Base-by-base conservation (phyloP, 2,113 vertebrate species). In the Dasyornis broadbenti region DNA sequence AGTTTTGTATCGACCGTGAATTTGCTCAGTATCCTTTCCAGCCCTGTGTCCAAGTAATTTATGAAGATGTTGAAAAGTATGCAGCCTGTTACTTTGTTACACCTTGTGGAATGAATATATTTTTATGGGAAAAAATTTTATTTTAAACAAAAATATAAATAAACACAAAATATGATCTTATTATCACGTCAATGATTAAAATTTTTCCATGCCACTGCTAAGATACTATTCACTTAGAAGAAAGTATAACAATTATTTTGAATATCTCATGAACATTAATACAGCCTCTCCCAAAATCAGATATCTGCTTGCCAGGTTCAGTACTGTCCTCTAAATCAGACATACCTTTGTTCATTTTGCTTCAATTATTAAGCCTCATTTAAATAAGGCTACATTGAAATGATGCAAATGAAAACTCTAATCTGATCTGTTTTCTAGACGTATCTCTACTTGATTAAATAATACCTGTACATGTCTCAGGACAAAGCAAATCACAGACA, bases 1-100 rank as follows among this genome's bases (percentile, higher is more conserved):
- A 47, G 49, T 47, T 54, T 33, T 47, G 19, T 20, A n/a, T 65
- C 0, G 0, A 28, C 8, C n/a, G 12, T 1, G 1, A 1, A 65
- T 75, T 40, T 15, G 28, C 2, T 19, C 12, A 30, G 13, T 14
- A 44, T 20, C 13, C 15, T 26, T 52, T 44, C 33, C 39, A 57
- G 12, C 49, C 30, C 20, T 57, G 13, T 26, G 13, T 57, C 42
- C 21, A 35, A 31, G 20, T 14, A 40, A 49, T n/a, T 49, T 21
- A 26, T 15, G 13, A n/a, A 30, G 3, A 20, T 26, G 8, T 11
- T 49, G 60, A 75, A 57, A 30, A 49, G 3, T 20, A 42, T 10
- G 49, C 26, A 15, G 14, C 42, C 42, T 16, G 26, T 57, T 56
- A 40, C 35, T 76, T 57, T 35, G 13, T 35, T 35, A 42, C 3